Evolutionary conservation across 2,797 vertebrate genomes (phyloP), one percentile per base, ranked within the genome.

Genomic region (Malacoctenus gilli): DNA sequence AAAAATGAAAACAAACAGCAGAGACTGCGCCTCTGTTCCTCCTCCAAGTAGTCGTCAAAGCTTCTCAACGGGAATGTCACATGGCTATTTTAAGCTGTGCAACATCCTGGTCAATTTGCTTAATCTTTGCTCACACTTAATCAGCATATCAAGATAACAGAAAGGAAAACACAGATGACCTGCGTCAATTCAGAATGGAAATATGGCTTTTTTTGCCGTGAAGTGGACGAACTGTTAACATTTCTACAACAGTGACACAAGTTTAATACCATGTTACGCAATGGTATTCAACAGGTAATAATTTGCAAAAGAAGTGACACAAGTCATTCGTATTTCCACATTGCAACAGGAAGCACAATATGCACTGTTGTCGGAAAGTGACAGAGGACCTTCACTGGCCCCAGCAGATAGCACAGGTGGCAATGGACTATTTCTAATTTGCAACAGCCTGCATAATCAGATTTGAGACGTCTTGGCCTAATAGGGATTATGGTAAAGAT

Each of bases 81-180:
- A 47, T 68, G 66, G 84, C 87, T 94, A 94, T 91, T 93, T 89
- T 85, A 72, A 87, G 87, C 74, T 31, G 1, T 5, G 72, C 76
- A 59, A 81, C 87, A 88, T 93, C 88, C 90, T 58, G 89, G 89
- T 89, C 92, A 93, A 93, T 94, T 95, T 94, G 86, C 84, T 78
- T 97, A 98, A 98, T 96, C 94, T 93, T 89, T 89, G 75, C 83
- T 93, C 82, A 87, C 87, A 75, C 85, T 86, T 94, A 91, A 94
- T 94, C 89, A 87, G 84, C 80, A 86, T 70, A 85, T 80, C 57
- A 73, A 62, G 50, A 43, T 58, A 70, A 62, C 32, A 57, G 44
- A 49, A 65, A 51, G 1, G 1, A 63, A 59, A 53, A 28, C 25
- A 28, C 6, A 9, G 5, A 9, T 9, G 9, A 9, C 25, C 25